Evolutionary conservation across 2,888 invertebrate genomes (phyloP), one percentile per base, ranked within the genome.

Genomic region (Arenicola marina): DNA sequence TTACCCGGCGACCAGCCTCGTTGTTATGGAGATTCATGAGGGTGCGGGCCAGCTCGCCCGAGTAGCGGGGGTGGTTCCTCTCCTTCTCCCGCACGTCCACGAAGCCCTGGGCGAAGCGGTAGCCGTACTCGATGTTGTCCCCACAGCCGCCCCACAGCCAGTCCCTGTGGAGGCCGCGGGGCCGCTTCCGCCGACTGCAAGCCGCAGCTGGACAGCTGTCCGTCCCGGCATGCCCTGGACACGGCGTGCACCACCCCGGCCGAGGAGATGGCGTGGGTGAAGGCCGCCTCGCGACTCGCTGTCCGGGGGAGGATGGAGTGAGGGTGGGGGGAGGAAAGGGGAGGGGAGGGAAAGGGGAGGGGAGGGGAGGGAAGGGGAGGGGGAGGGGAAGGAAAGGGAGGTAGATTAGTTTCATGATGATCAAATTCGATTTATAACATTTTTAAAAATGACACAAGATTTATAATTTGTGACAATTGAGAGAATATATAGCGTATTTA

Each of bases 101-200:
- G 83, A 98, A 98, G 73, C 91, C 91, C 84, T 92, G 92, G 1
- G 95, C 91, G 83, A 97, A 97, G 84, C 92, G 93, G 85, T 72
- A 81, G 24, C 73, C 73, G 83, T 95, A 96, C 83, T 95, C 93
- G 62, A 96, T 88, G 85, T 99, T 95, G 83, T 98, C 97, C 0
- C 96, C 97, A 77, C 96, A 98, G 29, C 98, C 98, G 33, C 95
- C 95, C 98, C 98, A 98, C 54, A 93, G 90, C 95, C 95, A 98
- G 78, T 96, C 95, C 60, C 89, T 87, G 75, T 92, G 90, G 61
- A 96, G 86, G 79, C 92, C 91, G 73, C 89, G 88, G 4, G 96
- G 96, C 53, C 95, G 85, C 2, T 88, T 86, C 55, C 92, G 90
- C 26, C 90, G 87, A 56, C 93, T 92, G 83, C 97, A 97, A n/a